Evolutionary conservation across 2,113 vertebrate genomes (phyloP).

Genomic region (Nothobranchius kuhntae): DNA sequence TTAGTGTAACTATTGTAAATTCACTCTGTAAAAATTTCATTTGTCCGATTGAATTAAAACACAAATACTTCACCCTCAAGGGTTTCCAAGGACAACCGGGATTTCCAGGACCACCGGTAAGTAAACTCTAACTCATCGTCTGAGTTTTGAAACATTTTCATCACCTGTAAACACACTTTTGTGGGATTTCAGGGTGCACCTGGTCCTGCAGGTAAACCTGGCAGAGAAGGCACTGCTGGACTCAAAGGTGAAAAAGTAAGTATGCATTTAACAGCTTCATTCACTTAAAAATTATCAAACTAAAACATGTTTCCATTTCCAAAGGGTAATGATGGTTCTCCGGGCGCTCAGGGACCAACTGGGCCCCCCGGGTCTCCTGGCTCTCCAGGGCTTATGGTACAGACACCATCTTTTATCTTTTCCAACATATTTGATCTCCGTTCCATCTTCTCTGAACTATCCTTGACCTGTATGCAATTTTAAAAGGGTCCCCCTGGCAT

Average conservation of each 20-base stretch:
- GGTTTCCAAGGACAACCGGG: slow-evolving; percentile 93
- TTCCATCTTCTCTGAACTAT: slow-evolving; percentile 5
- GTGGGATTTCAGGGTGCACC: slow-evolving; percentile 83
- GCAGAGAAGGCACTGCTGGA: slow-evolving; percentile 81
- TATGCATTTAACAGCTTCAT: not conserved
- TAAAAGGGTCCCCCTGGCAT: slow-evolving; percentile 88
- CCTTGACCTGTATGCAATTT: not conserved
- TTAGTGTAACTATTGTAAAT: slow-evolving; percentile 43
- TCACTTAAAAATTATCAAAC: too few species aligned
- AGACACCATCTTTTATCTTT: not conserved
- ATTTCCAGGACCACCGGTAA: slow-evolving; percentile 89
- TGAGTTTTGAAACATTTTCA: not conserved
- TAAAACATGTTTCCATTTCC: not conserved
- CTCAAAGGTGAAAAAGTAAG: slow-evolving; percentile 88
- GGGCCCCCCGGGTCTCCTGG: slow-evolving; percentile 84
- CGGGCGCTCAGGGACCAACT: slow-evolving; percentile 81
- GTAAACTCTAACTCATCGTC: slow-evolving; percentile 43
- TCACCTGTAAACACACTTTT: not conserved
- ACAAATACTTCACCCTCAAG: slow-evolving; percentile 63
- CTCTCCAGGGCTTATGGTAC: slow-evolving; percentile 80
- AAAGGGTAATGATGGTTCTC: slow-evolving; percentile 87
- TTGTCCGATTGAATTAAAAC: not conserved
- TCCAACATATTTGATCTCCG: not conserved
- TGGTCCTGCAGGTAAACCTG: slow-evolving; percentile 87
- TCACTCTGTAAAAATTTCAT: not conserved